Base-by-base conservation (phyloP, 2,888 invertebrate genomes). In the Acrobasis consociella region DNA sequence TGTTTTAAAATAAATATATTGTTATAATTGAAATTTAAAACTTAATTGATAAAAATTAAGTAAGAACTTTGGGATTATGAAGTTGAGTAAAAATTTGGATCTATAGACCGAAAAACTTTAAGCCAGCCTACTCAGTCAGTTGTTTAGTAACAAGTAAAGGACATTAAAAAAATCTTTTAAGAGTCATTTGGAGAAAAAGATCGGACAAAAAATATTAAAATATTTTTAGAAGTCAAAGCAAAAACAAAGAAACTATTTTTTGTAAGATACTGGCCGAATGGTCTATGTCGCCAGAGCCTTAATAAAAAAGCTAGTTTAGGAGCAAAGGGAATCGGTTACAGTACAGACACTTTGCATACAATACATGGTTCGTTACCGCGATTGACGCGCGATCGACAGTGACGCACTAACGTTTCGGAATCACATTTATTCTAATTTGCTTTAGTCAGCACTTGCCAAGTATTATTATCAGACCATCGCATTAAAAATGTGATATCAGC, bases 311-410 rank as follows among this genome's bases (percentile, higher is more conserved):
- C 61, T 56, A 66, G 62, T 59, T 64, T 58, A 16, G 64, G 64
- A 62, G 46, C 60, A 62, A 60, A 65, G 61, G 62, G 49, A 60
- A 58, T 64, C 63, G 60, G 66, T 59, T 60, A 62, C 42, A 63
- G 58, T n/a, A n/a, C n/a, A 22, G 22, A 51, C 62, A 65, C 64
- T 90, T 89, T 87, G 87, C 89, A 90, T 90, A 90, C 90, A 90
- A 90, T 90, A 80, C 82, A 61, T 69, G 68, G 74, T 77, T 87
- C 86, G 87, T 87, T 86, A 86, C 76, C 67, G 69, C 75, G 81
- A 77, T 75, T 82, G 87, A 86, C 84, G 86, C 76, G 77, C 79
- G 83, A 83, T 81, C 75, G 80, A 80, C 82, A 77, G 70, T 75
- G 78, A 74, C 76, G 71, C 72, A 63, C 71, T 80, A 82, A 82